phyloP scores from a whole-genome alignment of 2,113 vertebrate species.

The Menidia beryllina region DNA sequence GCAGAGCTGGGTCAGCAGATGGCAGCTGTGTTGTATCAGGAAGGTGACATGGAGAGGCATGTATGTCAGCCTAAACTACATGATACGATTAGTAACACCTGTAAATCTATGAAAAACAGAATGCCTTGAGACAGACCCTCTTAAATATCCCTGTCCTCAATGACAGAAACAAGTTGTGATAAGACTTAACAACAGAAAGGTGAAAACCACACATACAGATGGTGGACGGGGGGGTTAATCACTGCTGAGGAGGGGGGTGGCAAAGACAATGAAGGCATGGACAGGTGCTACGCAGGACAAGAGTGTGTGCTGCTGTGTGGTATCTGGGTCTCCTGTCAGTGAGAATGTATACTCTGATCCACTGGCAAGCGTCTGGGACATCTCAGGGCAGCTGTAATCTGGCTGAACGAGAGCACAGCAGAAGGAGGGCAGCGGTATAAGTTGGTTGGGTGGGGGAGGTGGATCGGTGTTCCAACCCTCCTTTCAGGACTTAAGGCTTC shows the following conservation, averaged over 20 bases:
- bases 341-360: slow-evolving; percentile 60
- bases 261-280: slow-evolving; percentile 42
- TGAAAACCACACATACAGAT: not conserved
- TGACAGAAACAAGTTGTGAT: not conserved
- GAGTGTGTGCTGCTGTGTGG: slow-evolving; percentile 29
- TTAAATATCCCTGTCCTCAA: not conserved
- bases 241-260: slow-evolving; percentile 24
- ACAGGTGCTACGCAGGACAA: slow-evolving; percentile 57
- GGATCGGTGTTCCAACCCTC: slow-evolving; percentile 33
- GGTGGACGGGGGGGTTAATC: slow-evolving; percentile 48
- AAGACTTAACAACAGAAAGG: slow-evolving; percentile 5
- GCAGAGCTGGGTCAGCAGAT: slow-evolving; percentile 53
- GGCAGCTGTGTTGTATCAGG: slow-evolving; percentile 16
- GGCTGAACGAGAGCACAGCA: slow-evolving; percentile 26
- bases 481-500: slow-evolving; percentile 36
- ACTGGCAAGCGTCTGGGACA: slow-evolving; percentile 45
- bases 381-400: slow-evolving; percentile 71
- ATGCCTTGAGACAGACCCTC: not conserved
- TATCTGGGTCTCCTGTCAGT: slow-evolving; percentile 52
- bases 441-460: slow-evolving; percentile 10
- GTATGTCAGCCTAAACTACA: slow-evolving; percentile 1
- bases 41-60: slow-evolving; percentile 10
- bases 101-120: not conserved
- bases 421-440: slow-evolving; percentile 29
- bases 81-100: slow-evolving; percentile 11